A percentile compares a stretch with the other conserved stretches of the same genome.
Conservation (phyloP, 2,113 vertebrate genomes). For the Bombycilla garrulus region DNA sequence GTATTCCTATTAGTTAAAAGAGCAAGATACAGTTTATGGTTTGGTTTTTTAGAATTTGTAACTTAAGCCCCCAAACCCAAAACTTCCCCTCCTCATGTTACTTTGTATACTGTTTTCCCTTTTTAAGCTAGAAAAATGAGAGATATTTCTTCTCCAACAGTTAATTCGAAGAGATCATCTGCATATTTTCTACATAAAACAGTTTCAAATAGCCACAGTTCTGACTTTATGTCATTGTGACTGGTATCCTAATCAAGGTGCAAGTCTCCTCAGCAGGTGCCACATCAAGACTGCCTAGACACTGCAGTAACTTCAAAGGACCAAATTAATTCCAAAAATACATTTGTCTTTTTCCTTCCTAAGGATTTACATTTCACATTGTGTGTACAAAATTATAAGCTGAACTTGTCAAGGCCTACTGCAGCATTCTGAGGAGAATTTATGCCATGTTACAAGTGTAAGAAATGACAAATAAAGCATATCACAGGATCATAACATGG, state of each 20-base stretch:
- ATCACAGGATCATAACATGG: not conserved
- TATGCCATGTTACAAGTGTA: not conserved
- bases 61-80: not conserved
- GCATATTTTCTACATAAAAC: not conserved
- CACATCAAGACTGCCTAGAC: not conserved
- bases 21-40: not conserved
- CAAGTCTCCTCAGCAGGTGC: not conserved
- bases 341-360: not conserved
- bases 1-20: not conserved
- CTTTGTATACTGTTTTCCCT: rapidly evolving
- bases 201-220: not conserved
- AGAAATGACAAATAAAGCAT: not conserved
- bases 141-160: not conserved
- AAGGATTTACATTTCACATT: not conserved
- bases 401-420: not conserved
- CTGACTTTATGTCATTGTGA: not conserved
- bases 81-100: not conserved
- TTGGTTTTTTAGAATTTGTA: not conserved
- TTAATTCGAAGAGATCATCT: not conserved
- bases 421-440: not conserved
- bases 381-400: not conserved
- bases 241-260: not conserved
- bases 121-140: not conserved
- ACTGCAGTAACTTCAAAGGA: not conserved
- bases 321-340: not conserved